Base-by-base conservation (phyloP, 2,888 invertebrate species). In the Mallateleia sp. region DNA sequence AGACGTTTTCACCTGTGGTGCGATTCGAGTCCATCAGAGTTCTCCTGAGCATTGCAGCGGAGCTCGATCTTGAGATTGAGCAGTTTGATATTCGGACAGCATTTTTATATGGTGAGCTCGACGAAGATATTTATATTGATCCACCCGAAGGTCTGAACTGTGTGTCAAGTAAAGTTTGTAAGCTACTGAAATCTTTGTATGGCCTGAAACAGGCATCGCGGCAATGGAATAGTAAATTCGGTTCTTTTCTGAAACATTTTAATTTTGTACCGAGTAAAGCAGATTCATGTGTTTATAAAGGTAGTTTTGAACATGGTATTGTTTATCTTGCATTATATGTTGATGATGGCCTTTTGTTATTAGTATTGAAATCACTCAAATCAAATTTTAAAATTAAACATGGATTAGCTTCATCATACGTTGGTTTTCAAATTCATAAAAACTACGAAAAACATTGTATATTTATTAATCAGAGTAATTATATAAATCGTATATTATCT, bases 151-250 rank as follows among this genome's bases (percentile, higher is more conserved):
- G 87, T 14, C 20, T 58, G 5, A n/a, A n/a, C n/a, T n/a, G n/a
- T n/a, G n/a, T n/a, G n/a, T 47, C 66, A 56, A 11, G 54, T 54
- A 50, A 60, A 58, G 50, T 38, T 47, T 18, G 47, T 71, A 77
- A 47, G 54, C 18, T 52, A 6, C 2, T 25, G 6, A 74, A 74
- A 18, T 20, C 62, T 1, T 62, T 74, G n/a, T 87, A 89, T 34
- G 87, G 90, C 0, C 50, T 89, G 8, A 89, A 90, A 42, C 88
- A 90, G 52, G 52, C 88, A 3, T 62, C 69, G 0, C 74, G 79
- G 5, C 38, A 54, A 1, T 87, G 87, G 81, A 87, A 89, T 28
- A 14, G 71, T 5, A 82, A 66, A 45, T 82, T 88, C 25, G 42
- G 74, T 9, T 5, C 18, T 25, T 77, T 85, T 38, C 14, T 85